Evolutionary conservation across 2,113 vertebrate genomes (phyloP).

Genomic region (Myrmecophaga tridactyla): DNA sequence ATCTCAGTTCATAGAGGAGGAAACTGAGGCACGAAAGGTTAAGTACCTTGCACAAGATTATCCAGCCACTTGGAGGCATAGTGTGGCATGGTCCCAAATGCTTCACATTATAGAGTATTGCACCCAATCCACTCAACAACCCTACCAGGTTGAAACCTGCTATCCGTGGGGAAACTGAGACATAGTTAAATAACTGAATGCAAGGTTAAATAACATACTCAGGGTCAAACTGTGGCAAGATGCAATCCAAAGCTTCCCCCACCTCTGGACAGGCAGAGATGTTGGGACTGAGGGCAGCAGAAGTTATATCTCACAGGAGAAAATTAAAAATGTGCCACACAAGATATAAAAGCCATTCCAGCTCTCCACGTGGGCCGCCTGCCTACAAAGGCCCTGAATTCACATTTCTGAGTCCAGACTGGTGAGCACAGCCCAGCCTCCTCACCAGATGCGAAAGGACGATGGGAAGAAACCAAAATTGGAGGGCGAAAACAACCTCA

Average conservation of each 20-base stretch:
- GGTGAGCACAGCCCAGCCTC: background rate
- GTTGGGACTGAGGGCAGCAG: background rate
- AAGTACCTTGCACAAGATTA: background rate
- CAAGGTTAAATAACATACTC: background rate
- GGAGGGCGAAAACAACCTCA: background rate
- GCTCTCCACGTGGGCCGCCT: background rate
- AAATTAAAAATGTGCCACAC: background rate
- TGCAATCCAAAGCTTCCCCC: background rate
- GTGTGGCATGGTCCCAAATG: accelerated
- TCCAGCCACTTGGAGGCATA: accelerated
- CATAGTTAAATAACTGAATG: background rate
- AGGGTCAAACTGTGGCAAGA: background rate
- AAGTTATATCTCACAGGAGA: background rate
- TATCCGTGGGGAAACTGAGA: background rate
- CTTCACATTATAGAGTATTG: background rate
- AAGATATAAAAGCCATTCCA: background rate
- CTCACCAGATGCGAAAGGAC: background rate
- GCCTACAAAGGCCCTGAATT: background rate
- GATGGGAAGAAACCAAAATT: background rate
- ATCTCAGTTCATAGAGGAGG: no score
- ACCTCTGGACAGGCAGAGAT: background rate
- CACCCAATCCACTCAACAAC: background rate
- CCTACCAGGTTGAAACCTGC: background rate
- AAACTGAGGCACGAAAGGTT: background rate
- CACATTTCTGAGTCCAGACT: background rate